phyloP scores from a whole-genome alignment of 2,888 invertebrate species.

The Lingula anatina region DNA sequence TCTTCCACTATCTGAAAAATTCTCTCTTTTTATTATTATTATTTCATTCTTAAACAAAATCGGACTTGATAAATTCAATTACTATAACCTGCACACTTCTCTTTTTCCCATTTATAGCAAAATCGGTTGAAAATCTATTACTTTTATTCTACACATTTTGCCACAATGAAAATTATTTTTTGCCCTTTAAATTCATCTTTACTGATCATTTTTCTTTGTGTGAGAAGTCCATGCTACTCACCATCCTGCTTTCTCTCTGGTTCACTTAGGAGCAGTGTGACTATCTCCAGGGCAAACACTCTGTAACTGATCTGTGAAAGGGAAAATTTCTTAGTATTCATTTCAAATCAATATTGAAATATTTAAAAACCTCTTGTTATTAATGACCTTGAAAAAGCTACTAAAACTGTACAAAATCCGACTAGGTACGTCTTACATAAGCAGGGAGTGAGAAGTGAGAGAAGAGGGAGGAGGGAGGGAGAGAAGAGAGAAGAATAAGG shows the following conservation, averaged over 20 bases:
- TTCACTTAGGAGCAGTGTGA: slow-evolving; percentile 50
- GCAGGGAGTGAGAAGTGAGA: not conserved
- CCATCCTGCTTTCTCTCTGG: slow-evolving; percentile 21
- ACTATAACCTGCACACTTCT: too few species aligned
- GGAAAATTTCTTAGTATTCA: too few species aligned
- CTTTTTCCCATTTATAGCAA: too few species aligned
- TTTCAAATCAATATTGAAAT: not conserved
- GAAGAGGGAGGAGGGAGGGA: not conserved
- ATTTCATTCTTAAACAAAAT: too few species aligned
- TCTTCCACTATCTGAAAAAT: too few species aligned
- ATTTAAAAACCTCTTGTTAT: not conserved
- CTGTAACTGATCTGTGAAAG: slow-evolving; percentile 42
- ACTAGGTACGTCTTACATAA: not conserved
- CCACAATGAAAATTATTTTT: too few species aligned
- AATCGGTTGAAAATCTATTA: too few species aligned
- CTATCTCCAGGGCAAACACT: slow-evolving; percentile 57
- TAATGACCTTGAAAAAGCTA: not conserved
- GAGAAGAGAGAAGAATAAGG: too few species aligned
- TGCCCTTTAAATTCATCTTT: too few species aligned
- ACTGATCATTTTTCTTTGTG: not conserved
- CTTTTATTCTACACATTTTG: too few species aligned
- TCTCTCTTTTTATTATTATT: too few species aligned
- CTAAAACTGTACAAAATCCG: not conserved
- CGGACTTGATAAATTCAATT: too few species aligned
- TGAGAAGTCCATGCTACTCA: not conserved